phyloP scores from a whole-genome alignment of 2,888 invertebrate species.

The Eulithis testata region DNA sequence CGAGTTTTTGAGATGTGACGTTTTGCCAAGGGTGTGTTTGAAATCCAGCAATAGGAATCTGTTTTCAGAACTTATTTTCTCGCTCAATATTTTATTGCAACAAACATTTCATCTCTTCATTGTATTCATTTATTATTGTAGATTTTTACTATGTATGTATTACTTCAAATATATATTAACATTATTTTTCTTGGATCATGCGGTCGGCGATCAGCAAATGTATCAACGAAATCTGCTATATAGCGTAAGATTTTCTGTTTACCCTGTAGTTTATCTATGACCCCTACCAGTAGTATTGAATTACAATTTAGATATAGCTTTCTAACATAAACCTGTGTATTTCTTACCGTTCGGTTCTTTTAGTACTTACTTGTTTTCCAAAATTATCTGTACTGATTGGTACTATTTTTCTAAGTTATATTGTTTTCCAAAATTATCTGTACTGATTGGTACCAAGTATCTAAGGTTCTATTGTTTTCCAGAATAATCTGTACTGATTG shows the following conservation, averaged over 20 bases:
- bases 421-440: too few species aligned
- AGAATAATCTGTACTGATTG: too few species aligned
- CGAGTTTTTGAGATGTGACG: too few species aligned
- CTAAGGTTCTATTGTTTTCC: too few species aligned
- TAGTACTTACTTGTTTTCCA: background rate
- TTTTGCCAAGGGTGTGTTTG: too few species aligned
- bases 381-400: background rate
- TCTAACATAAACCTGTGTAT: background rate
- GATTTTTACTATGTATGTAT: conserved; percentile 1
- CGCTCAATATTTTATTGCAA: too few species aligned
- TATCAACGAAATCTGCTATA: conserved; percentile 72
- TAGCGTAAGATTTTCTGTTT: conserved; percentile 70
- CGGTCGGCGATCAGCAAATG: conserved; percentile 67
- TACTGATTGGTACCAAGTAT: too few species aligned
- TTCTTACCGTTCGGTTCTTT: background rate
- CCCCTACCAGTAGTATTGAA: background rate
- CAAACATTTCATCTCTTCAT: too few species aligned
- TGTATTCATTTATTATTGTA: background rate
- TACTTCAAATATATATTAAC: conserved; percentile 33
- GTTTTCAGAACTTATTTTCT: too few species aligned
- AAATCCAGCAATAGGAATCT: too few species aligned
- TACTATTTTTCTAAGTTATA: too few species aligned
- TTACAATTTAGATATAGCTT: conserved; percentile 5
- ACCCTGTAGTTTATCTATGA: conserved; percentile 41
- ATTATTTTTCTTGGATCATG: conserved; percentile 59